A percentile compares a stretch with the other conserved stretches of the same genome.
These are phyloP conservation scores for Neodontobutis hainanensis DNA, from an alignment of 2,113 vertebrate species.

Conservation along the genomic window DNA sequence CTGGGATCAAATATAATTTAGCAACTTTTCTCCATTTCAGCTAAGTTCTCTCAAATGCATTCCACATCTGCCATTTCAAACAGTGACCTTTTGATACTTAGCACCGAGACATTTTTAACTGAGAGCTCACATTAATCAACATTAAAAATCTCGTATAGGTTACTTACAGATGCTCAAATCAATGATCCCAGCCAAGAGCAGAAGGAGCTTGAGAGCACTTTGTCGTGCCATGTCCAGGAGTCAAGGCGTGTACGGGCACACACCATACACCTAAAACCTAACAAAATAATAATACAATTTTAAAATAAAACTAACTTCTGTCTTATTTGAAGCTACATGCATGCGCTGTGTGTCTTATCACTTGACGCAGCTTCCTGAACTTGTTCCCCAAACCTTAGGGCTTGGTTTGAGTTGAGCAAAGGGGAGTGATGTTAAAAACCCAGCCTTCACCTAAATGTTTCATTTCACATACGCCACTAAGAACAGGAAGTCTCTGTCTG, in stretches of 20 bases:
- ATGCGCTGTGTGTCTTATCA: slow-evolving; percentile 81
- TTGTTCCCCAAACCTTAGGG: slow-evolving; percentile 78
- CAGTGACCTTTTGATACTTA: too few relatives aligned
- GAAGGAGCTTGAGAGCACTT: slow-evolving; percentile 79
- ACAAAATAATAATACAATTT: neutral
- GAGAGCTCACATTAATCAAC: neutral
- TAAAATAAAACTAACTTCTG: slow-evolving; percentile 30
- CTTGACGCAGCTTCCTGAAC: slow-evolving; percentile 82
- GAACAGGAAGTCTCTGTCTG: slow-evolving; percentile 69
- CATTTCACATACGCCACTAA: slow-evolving; percentile 64
- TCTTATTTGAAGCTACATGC: slow-evolving; percentile 63
- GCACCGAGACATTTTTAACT: too few relatives aligned
- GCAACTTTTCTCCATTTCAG: too few relatives aligned
- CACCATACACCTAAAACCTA: slow-evolving; percentile 77
- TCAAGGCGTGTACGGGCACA: slow-evolving; percentile 73
- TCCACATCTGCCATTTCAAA: too few relatives aligned
- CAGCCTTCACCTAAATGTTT: slow-evolving; percentile 78
- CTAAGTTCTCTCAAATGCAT: too few relatives aligned
- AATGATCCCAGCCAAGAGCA: slow-evolving; percentile 76
- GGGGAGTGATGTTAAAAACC: slow-evolving; percentile 84
- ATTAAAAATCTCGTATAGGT: neutral
- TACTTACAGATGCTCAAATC: slow-evolving; percentile 73
- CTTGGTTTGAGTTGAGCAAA: slow-evolving; percentile 62
- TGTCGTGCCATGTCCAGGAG: slow-evolving; percentile 85
- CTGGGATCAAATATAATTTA: too few relatives aligned